Percentiles rank a stretch among this genome's conserved stretches.
phyloP scores from a whole-genome alignment of 2,113 vertebrate species.

The Rhombomys opimus region DNA sequence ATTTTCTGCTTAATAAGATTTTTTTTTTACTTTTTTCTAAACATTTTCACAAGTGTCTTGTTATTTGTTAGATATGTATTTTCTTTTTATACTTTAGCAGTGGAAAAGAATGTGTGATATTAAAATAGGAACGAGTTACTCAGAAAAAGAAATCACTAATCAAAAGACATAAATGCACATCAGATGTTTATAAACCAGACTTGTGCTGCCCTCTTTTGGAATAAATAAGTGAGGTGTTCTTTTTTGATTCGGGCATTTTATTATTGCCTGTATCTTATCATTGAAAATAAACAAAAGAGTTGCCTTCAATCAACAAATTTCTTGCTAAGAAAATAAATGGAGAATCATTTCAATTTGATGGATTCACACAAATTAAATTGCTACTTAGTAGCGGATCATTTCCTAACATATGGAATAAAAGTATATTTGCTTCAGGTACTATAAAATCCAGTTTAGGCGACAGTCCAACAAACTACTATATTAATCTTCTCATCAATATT shows the following conservation, averaged over 20 bases:
- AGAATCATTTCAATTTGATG: slow-evolving; percentile 1
- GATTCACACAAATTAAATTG: neutral
- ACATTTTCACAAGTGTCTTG: neutral
- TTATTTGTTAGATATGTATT: slow-evolving; percentile 18
- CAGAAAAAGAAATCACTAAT: slow-evolving; percentile 69
- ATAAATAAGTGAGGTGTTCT: slow-evolving; percentile 44
- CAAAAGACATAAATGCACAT: slow-evolving; percentile 4
- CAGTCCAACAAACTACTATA: neutral
- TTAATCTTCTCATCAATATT: neutral
- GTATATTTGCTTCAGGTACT: neutral
- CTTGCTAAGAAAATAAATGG: neutral
- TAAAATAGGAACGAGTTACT: neutral
- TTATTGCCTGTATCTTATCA: slow-evolving; percentile 56
- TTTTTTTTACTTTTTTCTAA: neutral
- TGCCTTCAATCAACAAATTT: slow-evolving; percentile 27
- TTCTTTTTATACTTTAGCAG: neutral
- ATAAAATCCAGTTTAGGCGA: slow-evolving; percentile 6
- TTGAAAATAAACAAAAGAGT: slow-evolving; percentile 57
- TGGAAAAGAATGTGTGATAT: slow-evolving; percentile 12
- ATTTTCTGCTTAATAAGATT: neutral
- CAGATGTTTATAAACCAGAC: slow-evolving; percentile 56
- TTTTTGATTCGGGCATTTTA: neutral
- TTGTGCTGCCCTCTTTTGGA: slow-evolving; percentile 91
- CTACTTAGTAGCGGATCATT: neutral
- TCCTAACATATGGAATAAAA: neutral